These are phyloP conservation scores for Rhea americana DNA, from an alignment of 2,113 vertebrate species.

Conservation along the genomic window DNA sequence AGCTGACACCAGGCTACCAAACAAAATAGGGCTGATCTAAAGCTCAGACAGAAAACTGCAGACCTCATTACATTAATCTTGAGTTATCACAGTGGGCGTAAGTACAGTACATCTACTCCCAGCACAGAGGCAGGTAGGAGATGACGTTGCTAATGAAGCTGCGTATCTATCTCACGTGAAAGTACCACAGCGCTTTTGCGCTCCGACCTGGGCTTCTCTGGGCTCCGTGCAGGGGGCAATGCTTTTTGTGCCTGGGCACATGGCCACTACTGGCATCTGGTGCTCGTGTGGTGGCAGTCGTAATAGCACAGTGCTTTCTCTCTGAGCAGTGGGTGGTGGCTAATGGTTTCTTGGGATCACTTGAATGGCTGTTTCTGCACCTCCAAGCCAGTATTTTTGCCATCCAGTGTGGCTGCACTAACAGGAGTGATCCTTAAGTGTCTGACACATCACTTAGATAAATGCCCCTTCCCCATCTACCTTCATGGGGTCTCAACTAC, in stretches of 20 bases:
- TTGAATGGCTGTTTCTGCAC: neutral
- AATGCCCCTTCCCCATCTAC: neutral
- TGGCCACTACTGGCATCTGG: neutral
- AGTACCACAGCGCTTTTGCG: neutral
- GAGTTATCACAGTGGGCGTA: neutral
- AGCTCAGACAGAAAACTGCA: neutral
- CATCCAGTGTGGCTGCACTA: neutral
- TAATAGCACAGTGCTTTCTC: neutral
- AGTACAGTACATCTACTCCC: neutral
- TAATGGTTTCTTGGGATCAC: neutral
- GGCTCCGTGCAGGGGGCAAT: neutral
- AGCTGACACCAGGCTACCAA: neutral
- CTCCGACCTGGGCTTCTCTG: neutral
- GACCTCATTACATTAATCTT: neutral
- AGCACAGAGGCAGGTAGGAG: neutral
- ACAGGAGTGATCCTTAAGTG: neutral
- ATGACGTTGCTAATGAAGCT: neutral
- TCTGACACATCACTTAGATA: neutral
- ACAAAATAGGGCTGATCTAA: neutral
- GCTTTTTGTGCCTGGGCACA: neutral
- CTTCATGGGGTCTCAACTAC: neutral
- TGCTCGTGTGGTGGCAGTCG: fast-evolving
- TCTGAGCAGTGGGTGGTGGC: neutral
- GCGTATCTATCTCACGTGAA: fast-evolving
- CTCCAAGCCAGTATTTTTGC: neutral